Base-by-base conservation (phyloP, 2,113 vertebrate species). In the Dendrocopos noguchii region DNA sequence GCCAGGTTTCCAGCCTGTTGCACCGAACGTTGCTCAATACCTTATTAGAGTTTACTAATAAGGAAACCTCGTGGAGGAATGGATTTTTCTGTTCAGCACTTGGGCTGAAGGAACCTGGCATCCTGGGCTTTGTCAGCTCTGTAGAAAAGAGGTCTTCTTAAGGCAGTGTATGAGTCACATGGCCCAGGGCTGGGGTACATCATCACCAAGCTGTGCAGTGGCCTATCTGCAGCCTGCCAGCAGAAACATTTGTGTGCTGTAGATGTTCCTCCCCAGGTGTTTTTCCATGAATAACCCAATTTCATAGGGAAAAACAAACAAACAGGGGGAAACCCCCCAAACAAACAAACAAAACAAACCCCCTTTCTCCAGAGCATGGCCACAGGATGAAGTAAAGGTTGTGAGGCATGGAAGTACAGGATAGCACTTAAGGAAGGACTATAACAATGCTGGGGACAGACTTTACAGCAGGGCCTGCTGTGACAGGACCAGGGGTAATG, bases 151-250 rank as follows among this genome's bases (percentile, higher is more conserved):
- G 18, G 15, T 60, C 59, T 8, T 16, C 21, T 28, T 24, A 76
- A 90, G 36, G 14, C 2, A 75, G 16, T 1, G 0, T 11, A 9
- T 15, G 29, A 75, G 46, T 15, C 0, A 0, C 18, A 9, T 1
- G 24, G 64, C 34, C 39, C 5, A 1, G 25, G 24, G 33, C 19
- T 53, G 67, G 61, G 15, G 29, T n/a, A 34, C 5, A 1, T 7
- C 83, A 12, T 25, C 33, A 15, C 24, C 34, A 29, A 22, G 16
- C 33, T 78, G 36, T 16, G 53, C 64, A 55, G 68, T 2, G 6
- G 11, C 28, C 63, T 44, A 36, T 11, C n/a, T 46, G 36, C 53
- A 75, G 57, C 34, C 36, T 22, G 9, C 2, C 20, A 63, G 42
- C 22, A 91, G 56, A 39, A 83, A 10, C 22, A 14, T 31, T 71